Base-by-base conservation (phyloP, 2,888 invertebrate genomes). In the Polymixis lichenea region DNA sequence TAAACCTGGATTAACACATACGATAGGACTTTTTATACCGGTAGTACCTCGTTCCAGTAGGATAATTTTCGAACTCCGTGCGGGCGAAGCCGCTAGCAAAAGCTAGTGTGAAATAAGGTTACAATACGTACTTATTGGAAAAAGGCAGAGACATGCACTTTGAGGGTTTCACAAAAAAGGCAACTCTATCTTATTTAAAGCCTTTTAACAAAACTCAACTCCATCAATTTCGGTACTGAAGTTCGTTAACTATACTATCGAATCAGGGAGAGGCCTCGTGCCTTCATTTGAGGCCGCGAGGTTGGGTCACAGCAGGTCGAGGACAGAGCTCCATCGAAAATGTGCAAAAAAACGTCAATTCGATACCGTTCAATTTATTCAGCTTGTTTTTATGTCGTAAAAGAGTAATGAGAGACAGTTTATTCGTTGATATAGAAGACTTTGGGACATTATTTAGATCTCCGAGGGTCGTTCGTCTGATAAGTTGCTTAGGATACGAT, bases 231-330 rank as follows among this genome's bases (percentile, higher is more conserved):
- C 28, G 28, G 61, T 46, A 66, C 19, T 46, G 53, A 46, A 51
- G 78, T 72, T 68, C 67, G 67, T 83, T 77, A 69, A 51, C 77
- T 51, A 49, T 22, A 75, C 62, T 69, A 60, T 61, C 56, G 56
- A 71, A 71, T 60, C 58, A 68, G 68, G 46, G 77, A 46, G 58
- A 82, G 77, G 56, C 58, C 64, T 73, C 64, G 72, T 56, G 62
- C 64, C 64, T 80, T 68, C 22, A 58, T 80, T 71, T 72, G 49
- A 9, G 69, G 70, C 55, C 15, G 49, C 69, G 51, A 66, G 72
- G 64, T 46, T 75, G 68, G 87, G 86, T 80, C 83, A 75, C 61
- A 60, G 11, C 77, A 72, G 86, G 87, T 82, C 86, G 82, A 87
- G 84, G 84, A 61, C 80, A 58, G n/a, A n/a, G n/a, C n/a, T n/a